Conservation (phyloP, 2,113 vertebrate species). For the Cercocebus atys region DNA sequence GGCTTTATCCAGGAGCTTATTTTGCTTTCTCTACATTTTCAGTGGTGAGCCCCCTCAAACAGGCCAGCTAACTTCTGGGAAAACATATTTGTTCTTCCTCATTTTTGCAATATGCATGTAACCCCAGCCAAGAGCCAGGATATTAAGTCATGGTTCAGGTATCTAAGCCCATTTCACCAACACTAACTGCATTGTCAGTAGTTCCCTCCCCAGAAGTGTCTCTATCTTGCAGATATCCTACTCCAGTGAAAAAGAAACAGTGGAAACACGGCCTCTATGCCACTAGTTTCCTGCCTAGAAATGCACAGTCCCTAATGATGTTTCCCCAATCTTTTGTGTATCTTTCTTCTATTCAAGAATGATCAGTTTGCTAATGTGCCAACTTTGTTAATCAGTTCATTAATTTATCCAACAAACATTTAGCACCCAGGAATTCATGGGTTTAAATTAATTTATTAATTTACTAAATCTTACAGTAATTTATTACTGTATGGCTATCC, state of each 20-base stretch:
- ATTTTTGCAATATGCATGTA: not conserved
- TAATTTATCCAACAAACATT: constrained; percentile 33
- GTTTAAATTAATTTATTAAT: not conserved
- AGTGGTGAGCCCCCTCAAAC: not conserved
- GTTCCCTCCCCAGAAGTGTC: not conserved
- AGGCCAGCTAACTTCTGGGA: not conserved
- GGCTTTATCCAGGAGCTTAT: not conserved
- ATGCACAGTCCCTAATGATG: not conserved
- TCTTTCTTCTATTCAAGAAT: not conserved
- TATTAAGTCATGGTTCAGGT: constrained; percentile 30
- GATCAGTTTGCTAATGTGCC: not conserved
- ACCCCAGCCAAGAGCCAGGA: not conserved
- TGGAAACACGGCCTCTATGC: not conserved
- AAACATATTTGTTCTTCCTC: not conserved
- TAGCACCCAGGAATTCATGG: not conserved
- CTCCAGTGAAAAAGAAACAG: not conserved
- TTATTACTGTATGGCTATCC: not conserved
- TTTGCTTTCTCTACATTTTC: constrained; percentile 11
- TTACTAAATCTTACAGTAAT: not conserved
- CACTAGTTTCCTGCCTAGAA: not conserved
- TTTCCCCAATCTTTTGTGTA: not conserved
- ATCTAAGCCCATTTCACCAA: constrained; percentile 9
- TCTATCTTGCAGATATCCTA: not conserved
- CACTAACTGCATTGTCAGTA: not conserved
- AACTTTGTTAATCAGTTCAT: not conserved